phyloP scores from a whole-genome alignment of 1,140 invertebrate species.

The Papilio xuthus region DNA sequence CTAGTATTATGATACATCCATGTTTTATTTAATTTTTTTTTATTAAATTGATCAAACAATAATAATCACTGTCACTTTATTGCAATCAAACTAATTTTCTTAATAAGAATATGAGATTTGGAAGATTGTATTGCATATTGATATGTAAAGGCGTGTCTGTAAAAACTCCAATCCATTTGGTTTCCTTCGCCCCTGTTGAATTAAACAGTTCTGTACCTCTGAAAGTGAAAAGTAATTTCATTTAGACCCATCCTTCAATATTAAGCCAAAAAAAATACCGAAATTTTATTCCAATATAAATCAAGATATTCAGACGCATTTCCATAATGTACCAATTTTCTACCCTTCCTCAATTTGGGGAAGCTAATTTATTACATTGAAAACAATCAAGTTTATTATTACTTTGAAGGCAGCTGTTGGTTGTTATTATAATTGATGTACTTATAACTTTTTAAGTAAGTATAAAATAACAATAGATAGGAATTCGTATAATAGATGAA shows the following conservation, averaged over 20 bases:
- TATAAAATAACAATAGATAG: no score
- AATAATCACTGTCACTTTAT: no score
- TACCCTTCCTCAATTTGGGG: constrained; percentile 17
- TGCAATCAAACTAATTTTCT: no score
- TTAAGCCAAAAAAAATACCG: background rate
- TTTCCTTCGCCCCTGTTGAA: background rate
- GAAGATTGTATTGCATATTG: no score
- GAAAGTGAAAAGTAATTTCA: constrained; percentile 14
- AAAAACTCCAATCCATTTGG: background rate
- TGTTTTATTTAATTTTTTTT: no score
- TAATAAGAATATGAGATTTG: no score
- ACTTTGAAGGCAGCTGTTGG: constrained; percentile 7
- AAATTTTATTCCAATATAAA: constrained; percentile 11
- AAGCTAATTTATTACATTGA: constrained; percentile 24
- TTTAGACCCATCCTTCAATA: constrained; percentile 16
- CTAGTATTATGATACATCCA: no score
- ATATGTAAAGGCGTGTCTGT: no score
- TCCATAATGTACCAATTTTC: constrained; percentile 13
- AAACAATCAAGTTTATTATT: constrained; percentile 19
- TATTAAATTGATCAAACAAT: no score
- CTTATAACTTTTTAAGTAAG: background rate
- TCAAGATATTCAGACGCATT: background rate
- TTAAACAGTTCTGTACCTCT: background rate
- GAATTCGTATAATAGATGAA: no score
- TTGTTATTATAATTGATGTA: background rate